Evolutionary conservation across 2,113 vertebrate species (phyloP).

Genomic region (Eurystomus gularis): DNA sequence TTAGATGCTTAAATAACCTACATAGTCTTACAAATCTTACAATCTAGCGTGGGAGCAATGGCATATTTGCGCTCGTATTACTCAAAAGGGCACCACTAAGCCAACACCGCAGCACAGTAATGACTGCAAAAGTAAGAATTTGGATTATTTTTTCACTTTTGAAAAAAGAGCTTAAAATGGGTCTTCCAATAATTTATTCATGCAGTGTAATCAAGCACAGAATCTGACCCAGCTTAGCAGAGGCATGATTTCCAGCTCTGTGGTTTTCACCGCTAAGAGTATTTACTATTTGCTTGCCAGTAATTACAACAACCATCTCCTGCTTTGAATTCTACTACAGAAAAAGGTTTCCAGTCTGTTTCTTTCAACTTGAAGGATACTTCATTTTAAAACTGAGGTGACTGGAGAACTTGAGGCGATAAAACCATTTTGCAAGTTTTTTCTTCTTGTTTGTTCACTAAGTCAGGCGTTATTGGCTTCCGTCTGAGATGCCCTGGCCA

Average conservation of each 20-base stretch:
- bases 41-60: not conserved
- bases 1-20: not conserved
- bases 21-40: not conserved
- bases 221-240: constrained; percentile 8
- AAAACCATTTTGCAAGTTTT: not conserved
- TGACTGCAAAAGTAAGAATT: not conserved
- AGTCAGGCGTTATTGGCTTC: not conserved
- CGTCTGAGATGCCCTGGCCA: not conserved
- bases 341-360: not conserved
- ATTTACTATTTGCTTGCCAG: constrained; percentile 25
- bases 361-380: not conserved
- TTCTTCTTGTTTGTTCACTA: not conserved
- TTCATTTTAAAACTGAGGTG: not conserved
- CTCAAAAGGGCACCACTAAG: not conserved
- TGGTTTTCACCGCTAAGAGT: constrained; percentile 39
- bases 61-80: not conserved
- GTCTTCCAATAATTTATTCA: constrained; percentile 22
- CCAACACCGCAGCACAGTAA: not conserved
- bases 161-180: not conserved
- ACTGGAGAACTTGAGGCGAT: not conserved
- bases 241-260: constrained; percentile 22
- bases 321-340: constrained; percentile 4
- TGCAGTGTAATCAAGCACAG: constrained; percentile 9
- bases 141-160: not conserved
- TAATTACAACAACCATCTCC: constrained; percentile 32